phyloP scores from a whole-genome alignment of 2,797 vertebrate genomes.

The Ceryle rudis region DNA sequence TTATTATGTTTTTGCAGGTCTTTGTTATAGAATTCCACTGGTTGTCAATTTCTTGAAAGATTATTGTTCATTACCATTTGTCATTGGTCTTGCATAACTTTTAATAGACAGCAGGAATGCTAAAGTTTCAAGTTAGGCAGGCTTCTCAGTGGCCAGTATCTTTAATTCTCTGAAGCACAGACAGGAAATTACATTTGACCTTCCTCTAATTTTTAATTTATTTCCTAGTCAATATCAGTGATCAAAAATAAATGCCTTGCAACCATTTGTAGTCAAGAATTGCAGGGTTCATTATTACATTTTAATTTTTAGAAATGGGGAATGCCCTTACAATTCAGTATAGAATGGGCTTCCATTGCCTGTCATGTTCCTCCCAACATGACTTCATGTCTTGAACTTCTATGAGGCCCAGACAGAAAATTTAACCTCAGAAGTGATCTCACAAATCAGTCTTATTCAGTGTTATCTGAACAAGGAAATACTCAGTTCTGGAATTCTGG shows the following conservation, averaged over 20 bases:
- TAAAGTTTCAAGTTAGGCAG: neutral
- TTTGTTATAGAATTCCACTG: neutral
- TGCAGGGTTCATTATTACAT: neutral
- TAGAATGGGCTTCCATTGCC: neutral
- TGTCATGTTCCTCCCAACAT: accelerated
- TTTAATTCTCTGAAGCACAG: neutral
- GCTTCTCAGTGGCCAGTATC: neutral
- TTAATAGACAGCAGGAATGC: neutral
- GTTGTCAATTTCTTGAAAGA: neutral
- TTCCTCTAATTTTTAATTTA: neutral
- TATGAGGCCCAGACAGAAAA: neutral
- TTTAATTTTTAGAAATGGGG: neutral
- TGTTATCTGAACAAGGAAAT: neutral
- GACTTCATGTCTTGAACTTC: neutral
- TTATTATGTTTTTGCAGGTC: neutral
- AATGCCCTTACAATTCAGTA: neutral
- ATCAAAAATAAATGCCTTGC: neutral
- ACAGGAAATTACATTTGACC: neutral
- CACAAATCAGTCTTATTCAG: neutral
- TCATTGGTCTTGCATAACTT: neutral
- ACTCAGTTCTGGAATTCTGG: neutral
- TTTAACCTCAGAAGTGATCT: neutral
- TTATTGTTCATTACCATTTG: neutral
- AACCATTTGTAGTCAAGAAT: neutral
- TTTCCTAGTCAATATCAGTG: neutral